Evolutionary conservation across 1,140 invertebrate genomes (phyloP).

Genomic region (Idris sp.): DNA sequence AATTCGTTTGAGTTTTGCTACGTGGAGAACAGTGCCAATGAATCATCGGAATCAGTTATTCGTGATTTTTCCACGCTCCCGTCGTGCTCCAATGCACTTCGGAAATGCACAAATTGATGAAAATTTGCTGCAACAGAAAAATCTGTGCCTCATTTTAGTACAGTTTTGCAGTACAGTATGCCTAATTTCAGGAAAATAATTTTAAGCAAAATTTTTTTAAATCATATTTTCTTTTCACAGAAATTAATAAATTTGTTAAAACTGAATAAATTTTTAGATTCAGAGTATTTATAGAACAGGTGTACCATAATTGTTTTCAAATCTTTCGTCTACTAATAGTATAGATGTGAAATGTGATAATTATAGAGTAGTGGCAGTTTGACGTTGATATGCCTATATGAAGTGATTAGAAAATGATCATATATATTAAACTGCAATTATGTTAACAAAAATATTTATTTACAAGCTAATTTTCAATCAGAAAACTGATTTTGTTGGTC

Average conservation of each 20-base stretch:
- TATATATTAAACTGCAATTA: slow-evolving; percentile 26
- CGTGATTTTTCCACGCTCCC: slow-evolving; percentile 52
- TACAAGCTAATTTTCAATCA: no score
- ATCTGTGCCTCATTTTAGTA: no score
- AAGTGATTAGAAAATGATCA: slow-evolving; percentile 25
- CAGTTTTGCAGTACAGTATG: no score
- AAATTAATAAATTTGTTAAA: no score
- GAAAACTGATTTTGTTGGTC: no score
- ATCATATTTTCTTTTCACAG: no score
- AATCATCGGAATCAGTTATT: slow-evolving; percentile 31
- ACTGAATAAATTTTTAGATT: no score
- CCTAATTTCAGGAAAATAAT: no score
- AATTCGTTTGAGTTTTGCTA: slow-evolving; percentile 18
- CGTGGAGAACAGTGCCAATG: slow-evolving; percentile 3
- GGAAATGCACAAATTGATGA: slow-evolving; percentile 26
- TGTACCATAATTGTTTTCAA: slow-evolving; percentile 13
- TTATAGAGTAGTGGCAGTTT: slow-evolving; percentile 32
- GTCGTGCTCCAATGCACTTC: slow-evolving; percentile 37
- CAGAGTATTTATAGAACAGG: slow-evolving; percentile 4
- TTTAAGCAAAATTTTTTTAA: no score
- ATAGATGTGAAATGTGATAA: slow-evolving; percentile 32
- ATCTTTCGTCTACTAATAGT: slow-evolving; percentile 15
- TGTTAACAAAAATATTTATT: slow-evolving; percentile 4
- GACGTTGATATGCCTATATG: slow-evolving; percentile 41
- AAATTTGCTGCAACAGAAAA: no score